Base-by-base conservation (phyloP, 2,888 invertebrate genomes). In the Fabriciana adippe region DNA sequence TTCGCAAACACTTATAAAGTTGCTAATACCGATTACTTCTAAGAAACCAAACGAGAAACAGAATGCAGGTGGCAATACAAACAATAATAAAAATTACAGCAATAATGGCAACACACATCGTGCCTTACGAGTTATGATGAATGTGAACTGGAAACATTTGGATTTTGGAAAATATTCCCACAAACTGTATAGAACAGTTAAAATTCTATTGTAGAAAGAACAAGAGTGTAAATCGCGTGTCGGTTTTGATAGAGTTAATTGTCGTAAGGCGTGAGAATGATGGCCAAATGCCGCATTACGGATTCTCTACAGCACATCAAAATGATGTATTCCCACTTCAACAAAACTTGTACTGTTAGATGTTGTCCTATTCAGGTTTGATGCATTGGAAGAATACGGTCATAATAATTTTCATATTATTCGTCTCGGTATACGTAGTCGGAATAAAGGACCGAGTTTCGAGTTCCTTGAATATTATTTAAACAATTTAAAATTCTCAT, bases 301-400 rank as follows among this genome's bases (percentile, higher is more conserved):
- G 80, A 86, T 87, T 86, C 82, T 85, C 82, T 80, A 85, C 86
- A 86, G 80, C 81, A 78, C 84, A 84, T 86, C 84, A 84, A 83
- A 79, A 76, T 76, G 75, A 74, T 77, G 73, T 74, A 74, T 79
- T 74, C 76, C 61, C 74, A 74, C 68, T 73, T 68, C 67, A 75
- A 72, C 71, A 64, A 75, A 74, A 74, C 74, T 70, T 70, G 73
- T 71, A 72, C 67, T 70, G 71, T 71, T 72, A 71, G 66, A 75
- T 71, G 72, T 70, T 65, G 61, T 72, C 69, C 70, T 72, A 74
- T 75, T 74, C 75, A 69, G 72, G 73, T 69, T 75, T 72, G 71
- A 73, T 72, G 72, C 73, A 69, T 66, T 64, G 55, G 57, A 59
- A 48, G 72, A 72, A 68, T 61, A 67, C 55, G 61, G 47, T 61